phyloP scores from a whole-genome alignment of 2,888 invertebrate species.

The Priocnemis perturbator region DNA sequence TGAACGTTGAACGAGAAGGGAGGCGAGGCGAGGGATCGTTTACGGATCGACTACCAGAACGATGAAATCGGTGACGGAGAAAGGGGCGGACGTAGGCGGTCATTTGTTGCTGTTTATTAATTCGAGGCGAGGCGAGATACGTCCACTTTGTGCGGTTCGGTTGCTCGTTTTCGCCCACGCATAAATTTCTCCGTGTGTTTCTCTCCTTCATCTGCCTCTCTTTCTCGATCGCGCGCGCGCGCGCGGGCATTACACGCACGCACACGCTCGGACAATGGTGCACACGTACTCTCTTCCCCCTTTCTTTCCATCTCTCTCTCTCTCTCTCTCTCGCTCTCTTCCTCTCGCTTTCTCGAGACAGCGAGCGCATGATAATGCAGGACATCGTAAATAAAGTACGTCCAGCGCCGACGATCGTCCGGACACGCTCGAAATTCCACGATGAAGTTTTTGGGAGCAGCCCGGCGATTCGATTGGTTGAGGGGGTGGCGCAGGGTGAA shows the following conservation, averaged over 20 bases:
- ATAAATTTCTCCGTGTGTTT: slow-evolving; percentile 47
- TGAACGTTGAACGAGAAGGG: slow-evolving; percentile 23
- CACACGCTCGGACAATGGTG: slow-evolving; percentile 36
- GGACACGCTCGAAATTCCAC: slow-evolving; percentile 43
- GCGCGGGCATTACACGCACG: slow-evolving; percentile 20
- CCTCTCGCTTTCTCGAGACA: slow-evolving; percentile 1
- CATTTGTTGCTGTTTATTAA: slow-evolving; percentile 73
- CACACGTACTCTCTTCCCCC: no score
- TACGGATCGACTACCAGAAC: slow-evolving; percentile 65
- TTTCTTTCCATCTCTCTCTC: background rate
- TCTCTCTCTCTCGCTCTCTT: background rate
- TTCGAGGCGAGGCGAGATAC: slow-evolving; percentile 70
- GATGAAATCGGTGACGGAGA: slow-evolving; percentile 66
- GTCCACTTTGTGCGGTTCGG: slow-evolving; percentile 66
- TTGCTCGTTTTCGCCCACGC: slow-evolving; percentile 68
- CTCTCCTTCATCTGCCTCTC: slow-evolving; percentile 25
- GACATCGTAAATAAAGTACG: slow-evolving; percentile 57
- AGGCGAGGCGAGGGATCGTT: slow-evolving; percentile 37
- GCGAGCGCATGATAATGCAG: slow-evolving; percentile 53
- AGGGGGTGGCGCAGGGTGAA: slow-evolving; percentile 22
- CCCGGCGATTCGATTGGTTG: slow-evolving; percentile 28
- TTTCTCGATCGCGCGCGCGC: slow-evolving; percentile 16
- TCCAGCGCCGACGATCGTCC: slow-evolving; percentile 19
- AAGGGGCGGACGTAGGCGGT: slow-evolving; percentile 66
- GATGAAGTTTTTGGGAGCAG: slow-evolving; percentile 44